Percentiles rank a stretch among this genome's conserved stretches.
These are phyloP conservation scores for Eira barbara DNA, from an alignment of 2,113 vertebrate species.

Conservation along the genomic window DNA sequence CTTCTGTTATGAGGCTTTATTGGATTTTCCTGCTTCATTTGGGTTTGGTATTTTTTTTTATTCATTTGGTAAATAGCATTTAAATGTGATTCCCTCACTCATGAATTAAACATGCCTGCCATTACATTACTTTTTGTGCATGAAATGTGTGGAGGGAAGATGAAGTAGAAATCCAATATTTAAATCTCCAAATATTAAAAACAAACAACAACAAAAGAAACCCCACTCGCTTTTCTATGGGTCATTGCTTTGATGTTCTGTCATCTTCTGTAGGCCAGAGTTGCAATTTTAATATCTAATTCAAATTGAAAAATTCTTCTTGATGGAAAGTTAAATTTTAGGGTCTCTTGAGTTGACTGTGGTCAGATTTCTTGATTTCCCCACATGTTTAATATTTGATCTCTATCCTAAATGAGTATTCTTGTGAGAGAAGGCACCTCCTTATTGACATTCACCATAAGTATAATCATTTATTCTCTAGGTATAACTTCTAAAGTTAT, in stretches of 20 bases:
- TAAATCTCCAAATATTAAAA: conserved; percentile 10
- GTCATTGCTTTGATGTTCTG: not conserved
- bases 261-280: not conserved
- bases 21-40: not conserved
- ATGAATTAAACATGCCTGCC: not conserved
- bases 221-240: not conserved
- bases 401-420: not conserved
- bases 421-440: not conserved
- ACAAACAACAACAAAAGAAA: not conserved
- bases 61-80: not conserved
- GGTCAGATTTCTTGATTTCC: not conserved
- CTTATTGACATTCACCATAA: not conserved
- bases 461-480: not conserved
- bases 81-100: not conserved
- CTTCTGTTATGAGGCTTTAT: not conserved
- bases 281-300: not conserved
- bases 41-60: not conserved
- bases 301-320: not conserved
- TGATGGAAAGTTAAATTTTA: not conserved
- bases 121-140: not conserved
- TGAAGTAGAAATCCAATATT: not conserved
- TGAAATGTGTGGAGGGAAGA: not conserved
- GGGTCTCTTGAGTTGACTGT: not conserved
- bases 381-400: not conserved
- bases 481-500: not conserved